A percentile compares a stretch with the other conserved stretches of the same genome.
Conservation (phyloP, 2,113 vertebrate species). For the Chaenogobius annularis region DNA sequence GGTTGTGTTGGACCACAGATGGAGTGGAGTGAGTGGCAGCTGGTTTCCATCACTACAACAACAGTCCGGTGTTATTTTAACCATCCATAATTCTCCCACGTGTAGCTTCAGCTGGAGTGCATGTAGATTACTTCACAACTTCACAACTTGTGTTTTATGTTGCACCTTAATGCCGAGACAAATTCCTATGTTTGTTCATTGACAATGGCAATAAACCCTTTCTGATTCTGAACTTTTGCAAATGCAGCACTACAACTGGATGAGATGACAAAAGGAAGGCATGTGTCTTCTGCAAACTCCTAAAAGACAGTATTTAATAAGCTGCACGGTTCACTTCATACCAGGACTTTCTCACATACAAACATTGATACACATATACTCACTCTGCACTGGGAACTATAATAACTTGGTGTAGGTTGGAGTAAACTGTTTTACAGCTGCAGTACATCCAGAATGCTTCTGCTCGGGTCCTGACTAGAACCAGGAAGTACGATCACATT, state of each 20-base stretch:
- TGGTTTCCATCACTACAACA: slow-evolving; percentile 42
- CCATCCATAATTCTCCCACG: slow-evolving; percentile 25
- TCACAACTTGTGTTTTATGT: no score
- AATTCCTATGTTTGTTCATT: no score
- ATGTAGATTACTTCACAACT: not conserved
- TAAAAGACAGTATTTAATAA: not conserved
- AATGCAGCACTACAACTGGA: not conserved
- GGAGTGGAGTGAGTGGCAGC: slow-evolving; percentile 27
- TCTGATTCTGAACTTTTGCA: no score
- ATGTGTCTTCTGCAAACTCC: not conserved
- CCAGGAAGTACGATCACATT: no score
- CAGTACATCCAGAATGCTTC: no score
- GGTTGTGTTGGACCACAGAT: not conserved
- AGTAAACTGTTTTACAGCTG: no score
- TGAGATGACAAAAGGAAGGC: not conserved
- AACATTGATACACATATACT: not conserved
- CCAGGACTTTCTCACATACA: no score
- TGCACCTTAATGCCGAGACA: no score
- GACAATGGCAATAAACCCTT: no score
- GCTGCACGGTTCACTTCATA: not conserved
- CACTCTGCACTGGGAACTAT: not conserved
- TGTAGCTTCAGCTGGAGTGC: slow-evolving; percentile 10
- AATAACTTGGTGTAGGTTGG: no score
- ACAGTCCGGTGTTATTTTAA: slow-evolving; percentile 19
- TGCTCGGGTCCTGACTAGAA: no score